Conservation (phyloP, 2,113 vertebrate species). For the Scomber japonicus region DNA sequence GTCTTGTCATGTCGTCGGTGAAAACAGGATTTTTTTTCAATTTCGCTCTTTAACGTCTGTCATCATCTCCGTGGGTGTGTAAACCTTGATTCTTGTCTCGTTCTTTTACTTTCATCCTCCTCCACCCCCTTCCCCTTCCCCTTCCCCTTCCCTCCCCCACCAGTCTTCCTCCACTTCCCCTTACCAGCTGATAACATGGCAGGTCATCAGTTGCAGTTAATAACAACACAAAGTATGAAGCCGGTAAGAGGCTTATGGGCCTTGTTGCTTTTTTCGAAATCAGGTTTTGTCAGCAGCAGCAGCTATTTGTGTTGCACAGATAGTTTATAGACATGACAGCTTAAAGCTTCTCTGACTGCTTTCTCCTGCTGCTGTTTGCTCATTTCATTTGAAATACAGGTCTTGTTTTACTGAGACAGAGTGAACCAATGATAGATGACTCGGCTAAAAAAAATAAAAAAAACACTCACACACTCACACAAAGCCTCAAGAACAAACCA, state of each 20-base stretch:
- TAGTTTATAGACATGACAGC: conserved; percentile 11
- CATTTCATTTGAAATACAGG: not conserved
- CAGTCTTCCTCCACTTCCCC: not conserved
- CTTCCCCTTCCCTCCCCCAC: no score
- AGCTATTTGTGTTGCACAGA: conserved; percentile 6
- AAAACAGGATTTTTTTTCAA: not conserved
- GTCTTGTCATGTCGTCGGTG: not conserved
- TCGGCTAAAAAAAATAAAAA: not conserved
- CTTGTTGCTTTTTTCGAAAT: conserved; percentile 12
- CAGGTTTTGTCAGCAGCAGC: conserved; percentile 6
- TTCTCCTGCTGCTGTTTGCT: not conserved
- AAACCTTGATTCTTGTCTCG: not conserved
- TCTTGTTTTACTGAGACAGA: not conserved
- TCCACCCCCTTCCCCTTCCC: not conserved
- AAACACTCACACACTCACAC: not conserved
- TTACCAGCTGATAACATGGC: conserved; percentile 17
- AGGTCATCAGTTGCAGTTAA: not conserved
- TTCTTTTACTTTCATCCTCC: not conserved
- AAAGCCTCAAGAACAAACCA: not conserved
- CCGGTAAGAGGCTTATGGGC: conserved; percentile 47
- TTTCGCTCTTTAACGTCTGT: not conserved
- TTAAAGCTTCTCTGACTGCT: not conserved
- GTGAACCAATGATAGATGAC: conserved; percentile 6
- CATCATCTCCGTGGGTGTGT: not conserved
- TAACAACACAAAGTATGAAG: conserved; percentile 27